These are phyloP conservation scores for Lucilia cuprina DNA, from an alignment of 1,140 invertebrate genomes.

Conservation along the genomic window DNA sequence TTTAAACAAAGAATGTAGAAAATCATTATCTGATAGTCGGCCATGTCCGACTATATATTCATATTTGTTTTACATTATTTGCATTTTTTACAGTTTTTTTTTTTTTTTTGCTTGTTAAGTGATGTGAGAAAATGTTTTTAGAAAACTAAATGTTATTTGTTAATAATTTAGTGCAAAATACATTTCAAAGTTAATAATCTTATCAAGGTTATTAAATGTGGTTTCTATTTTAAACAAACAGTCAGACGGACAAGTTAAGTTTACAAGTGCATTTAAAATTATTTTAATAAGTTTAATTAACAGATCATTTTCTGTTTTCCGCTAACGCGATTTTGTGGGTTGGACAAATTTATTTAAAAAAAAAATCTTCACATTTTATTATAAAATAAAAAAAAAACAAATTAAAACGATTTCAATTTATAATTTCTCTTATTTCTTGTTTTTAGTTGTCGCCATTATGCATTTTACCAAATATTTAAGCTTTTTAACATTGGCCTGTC, in stretches of 20 bases:
- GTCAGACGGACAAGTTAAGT: not conserved
- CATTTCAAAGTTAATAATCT: not conserved
- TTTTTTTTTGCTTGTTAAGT: not conserved
- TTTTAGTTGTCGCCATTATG: conserved; percentile 41
- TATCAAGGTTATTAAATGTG: conserved; percentile 6
- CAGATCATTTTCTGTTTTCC: not conserved
- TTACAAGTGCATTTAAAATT: not conserved
- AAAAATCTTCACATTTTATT: no score
- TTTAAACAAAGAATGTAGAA: no score
- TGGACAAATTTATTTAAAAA: no score
- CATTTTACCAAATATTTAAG: conserved; percentile 50
- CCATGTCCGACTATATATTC: no score
- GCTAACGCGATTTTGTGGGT: not conserved
- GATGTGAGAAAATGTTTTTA: not conserved
- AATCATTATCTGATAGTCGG: no score
- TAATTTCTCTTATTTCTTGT: not conserved
- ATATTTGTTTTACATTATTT: not conserved
- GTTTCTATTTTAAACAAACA: not conserved
- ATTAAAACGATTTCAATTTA: no score
- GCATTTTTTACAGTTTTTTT: not conserved
- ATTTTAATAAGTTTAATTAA: not conserved
- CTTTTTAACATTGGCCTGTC: conserved; percentile 49
- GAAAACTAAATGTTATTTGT: not conserved
- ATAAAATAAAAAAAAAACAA: no score
- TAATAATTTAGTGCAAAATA: not conserved